Percentiles rank a stretch among this genome's conserved stretches.
phyloP scores from a whole-genome alignment of 2,888 invertebrate genomes.

The Xanthia icteritia region DNA sequence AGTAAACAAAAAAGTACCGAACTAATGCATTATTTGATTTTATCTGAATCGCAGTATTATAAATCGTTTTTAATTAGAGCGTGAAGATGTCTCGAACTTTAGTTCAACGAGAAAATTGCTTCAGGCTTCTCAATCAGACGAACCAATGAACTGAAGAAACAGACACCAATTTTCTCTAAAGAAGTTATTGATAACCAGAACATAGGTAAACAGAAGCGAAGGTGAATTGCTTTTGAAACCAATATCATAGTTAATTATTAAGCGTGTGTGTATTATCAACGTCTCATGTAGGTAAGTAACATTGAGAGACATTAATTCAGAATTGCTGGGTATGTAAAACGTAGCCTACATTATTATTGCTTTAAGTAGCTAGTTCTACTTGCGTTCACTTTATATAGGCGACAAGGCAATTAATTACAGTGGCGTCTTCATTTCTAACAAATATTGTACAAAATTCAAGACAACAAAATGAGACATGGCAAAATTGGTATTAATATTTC shows the following conservation, averaged over 20 bases:
- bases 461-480: slow-evolving; percentile 30
- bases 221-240: background rate
- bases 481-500: slow-evolving; percentile 47
- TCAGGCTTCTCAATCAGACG: slow-evolving; percentile 42
- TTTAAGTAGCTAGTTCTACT: slow-evolving; percentile 29
- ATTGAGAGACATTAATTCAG: slow-evolving; percentile 24
- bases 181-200: slow-evolving; percentile 17
- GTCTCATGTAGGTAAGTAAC: slow-evolving; percentile 1
- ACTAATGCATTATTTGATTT: background rate
- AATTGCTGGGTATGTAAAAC: slow-evolving; percentile 6
- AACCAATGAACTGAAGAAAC: slow-evolving; percentile 36
- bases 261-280: background rate
- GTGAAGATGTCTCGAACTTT: slow-evolving; percentile 43
- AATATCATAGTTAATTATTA: background rate
- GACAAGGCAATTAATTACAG: slow-evolving; percentile 51
- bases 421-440: slow-evolving; percentile 47
- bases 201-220: slow-evolving; percentile 1
- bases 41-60: slow-evolving; percentile 4
- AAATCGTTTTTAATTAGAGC: slow-evolving; percentile 45
- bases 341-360: slow-evolving; percentile 29
- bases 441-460: slow-evolving; percentile 40
- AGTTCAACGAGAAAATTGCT: slow-evolving; percentile 43
- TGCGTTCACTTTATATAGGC: slow-evolving; percentile 11
- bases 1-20: background rate
- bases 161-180: slow-evolving; percentile 23